Evolutionary conservation across 2,888 invertebrate genomes (phyloP), one percentile per base, ranked within the genome.

Genomic region (Tanypteryx hageni): DNA sequence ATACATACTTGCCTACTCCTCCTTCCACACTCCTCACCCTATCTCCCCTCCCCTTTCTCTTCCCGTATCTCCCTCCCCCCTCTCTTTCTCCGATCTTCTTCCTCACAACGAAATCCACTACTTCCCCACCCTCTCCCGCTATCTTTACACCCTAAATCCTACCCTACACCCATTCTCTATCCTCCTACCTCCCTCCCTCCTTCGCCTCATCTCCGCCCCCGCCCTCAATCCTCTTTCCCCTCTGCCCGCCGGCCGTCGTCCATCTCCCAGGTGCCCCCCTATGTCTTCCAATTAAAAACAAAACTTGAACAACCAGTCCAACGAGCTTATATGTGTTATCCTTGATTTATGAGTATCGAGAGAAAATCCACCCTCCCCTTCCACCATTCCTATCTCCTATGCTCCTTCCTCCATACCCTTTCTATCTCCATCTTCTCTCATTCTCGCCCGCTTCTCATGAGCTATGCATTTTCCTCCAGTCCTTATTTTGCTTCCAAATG

Each of bases 341-440:
- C 76, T 76, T 76, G 76, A 76, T 76, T 76, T 76, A 76, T 76
- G 76, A 76, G 76, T 76, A 76, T 76, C 76, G 76, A 76, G 27
- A 76, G 76, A 76, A 76, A 76, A 76, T 76, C 76, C 27, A 76
- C 22, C 76, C 76, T 7, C 22, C 22, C 76, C 22, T 27, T 76
- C 76, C 76, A 9, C 68, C 13, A 10, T 64, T 14, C 18, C 64
- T n/a, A 13, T 7, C 64, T n/a, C 5, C 64, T 2, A 16, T 61
- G 14, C 18, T 18, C 14, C 64, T 64, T n/a, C 64, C n/a, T 64
- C 16, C 44, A 44, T 44, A 1, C 44, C 1, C 44, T 44, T 44
- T 44, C 44, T 5, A 3, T 44, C 44, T 44, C 44, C 44, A 1
- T 44, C 44, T 44, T 44, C 44, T 44, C 44, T 68, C 68, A 9